phyloP scores from a whole-genome alignment of 2,888 invertebrate species.

The Drosophila kuntzei region DNA sequence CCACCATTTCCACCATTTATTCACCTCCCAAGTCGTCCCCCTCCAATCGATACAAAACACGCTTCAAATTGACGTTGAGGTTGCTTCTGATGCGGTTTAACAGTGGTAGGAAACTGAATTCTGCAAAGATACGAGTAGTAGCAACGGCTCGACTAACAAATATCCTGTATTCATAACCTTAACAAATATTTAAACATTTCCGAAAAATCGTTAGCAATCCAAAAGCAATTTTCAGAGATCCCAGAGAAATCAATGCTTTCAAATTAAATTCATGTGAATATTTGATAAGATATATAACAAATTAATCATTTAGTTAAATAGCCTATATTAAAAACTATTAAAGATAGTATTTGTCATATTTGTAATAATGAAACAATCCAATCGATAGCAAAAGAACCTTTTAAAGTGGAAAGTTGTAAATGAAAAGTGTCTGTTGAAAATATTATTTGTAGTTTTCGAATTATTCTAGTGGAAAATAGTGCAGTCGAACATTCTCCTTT shows the following conservation, averaged over 20 bases:
- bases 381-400: background rate
- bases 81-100: conserved; percentile 15
- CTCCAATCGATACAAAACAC: conserved; percentile 38
- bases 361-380: background rate
- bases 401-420: background rate
- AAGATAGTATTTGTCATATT: too few species aligned
- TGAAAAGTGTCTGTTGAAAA: background rate
- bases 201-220: background rate
- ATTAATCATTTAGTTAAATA: background rate
- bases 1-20: background rate
- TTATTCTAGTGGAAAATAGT: background rate
- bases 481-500: background rate
- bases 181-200: background rate
- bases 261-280: background rate
- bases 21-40: background rate
- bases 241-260: background rate
- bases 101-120: conserved; percentile 15
- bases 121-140: background rate
- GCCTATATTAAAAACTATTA: too few species aligned
- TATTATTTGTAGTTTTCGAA: background rate
- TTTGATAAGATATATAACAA: too few species aligned
- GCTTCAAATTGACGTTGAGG: conserved; percentile 24
- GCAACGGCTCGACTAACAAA: background rate
- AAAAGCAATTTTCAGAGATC: background rate
- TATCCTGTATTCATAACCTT: background rate